Evolutionary conservation across 2,797 vertebrate genomes (phyloP), one percentile per base, ranked within the genome.

Genomic region (Mormyrops attenuatus): DNA sequence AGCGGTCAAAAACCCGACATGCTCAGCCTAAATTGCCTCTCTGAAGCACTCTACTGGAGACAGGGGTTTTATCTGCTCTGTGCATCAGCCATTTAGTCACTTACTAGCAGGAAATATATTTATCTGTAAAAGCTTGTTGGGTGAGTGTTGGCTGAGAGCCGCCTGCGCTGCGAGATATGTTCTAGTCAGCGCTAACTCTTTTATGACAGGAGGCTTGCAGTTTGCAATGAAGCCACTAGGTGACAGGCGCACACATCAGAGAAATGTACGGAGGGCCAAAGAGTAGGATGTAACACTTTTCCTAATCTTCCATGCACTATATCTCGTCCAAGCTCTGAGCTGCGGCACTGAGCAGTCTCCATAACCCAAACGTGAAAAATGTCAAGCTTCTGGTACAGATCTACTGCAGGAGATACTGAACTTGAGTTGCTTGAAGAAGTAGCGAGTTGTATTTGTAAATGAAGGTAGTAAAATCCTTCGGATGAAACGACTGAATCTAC

Each of bases 1-100:
- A 17, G 34, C 34, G 73, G 38, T 38, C 17, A 44, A 80, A 77
- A 80, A 41, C 34, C 34, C 6, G 73, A 20, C 73, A 17, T 2
- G 17, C 13, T 41, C 73, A 80, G 73, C 38, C 11, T 80, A 80
- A 80, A 80, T 80, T 80, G 38, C 73, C 73, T 80, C 38, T 44
- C 38, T n/a, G 17, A 44, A 80, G 73, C 73, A 80, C 73, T 80
- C 73, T 80, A 20, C 73, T 80, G 73, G 73, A 80, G 73, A 80
- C 73, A 41, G 73, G 38, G 34, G 11, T 69, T 69, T 80, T 80
- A 80, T 80, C 73, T 41, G 38, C 73, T 80, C 4, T 9, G 34
- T 80, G 34, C 73, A 80, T 80, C 73, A 80, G 73, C 73, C 73
- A 80, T 80, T 80, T 41, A 80, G 73, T n/a, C 73, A 17, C 53